Evolutionary conservation across 2,797 vertebrate species (phyloP).

Genomic region (Borostomias antarcticus): DNA sequence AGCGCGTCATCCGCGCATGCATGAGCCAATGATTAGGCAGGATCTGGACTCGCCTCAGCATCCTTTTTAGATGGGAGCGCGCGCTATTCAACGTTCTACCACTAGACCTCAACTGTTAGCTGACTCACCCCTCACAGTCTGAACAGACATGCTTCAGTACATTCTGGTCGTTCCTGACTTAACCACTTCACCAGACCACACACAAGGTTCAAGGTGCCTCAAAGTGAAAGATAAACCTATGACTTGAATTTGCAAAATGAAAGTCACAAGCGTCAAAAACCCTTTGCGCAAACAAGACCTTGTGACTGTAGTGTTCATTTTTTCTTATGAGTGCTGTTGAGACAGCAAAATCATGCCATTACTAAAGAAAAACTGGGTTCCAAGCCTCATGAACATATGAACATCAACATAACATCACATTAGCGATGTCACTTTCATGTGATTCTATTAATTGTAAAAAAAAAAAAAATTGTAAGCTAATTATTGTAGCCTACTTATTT

Average conservation of each 20-base stretch:
- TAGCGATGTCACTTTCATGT: no score
- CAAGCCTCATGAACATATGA: no score
- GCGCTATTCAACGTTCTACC: constrained; percentile 38
- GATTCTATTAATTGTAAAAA: no score
- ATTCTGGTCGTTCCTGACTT: not conserved
- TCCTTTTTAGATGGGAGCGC: constrained; percentile 24
- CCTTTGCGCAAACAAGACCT: no score
- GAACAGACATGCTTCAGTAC: not conserved
- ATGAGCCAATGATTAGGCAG: constrained; percentile 54
- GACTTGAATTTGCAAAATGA: constrained; percentile 6
- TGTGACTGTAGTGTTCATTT: no score
- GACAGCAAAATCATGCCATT: no score
- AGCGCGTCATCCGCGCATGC: constrained; percentile 38
- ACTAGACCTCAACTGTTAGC: no score
- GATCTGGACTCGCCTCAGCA: constrained; percentile 4
- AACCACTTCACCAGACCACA: not conserved
- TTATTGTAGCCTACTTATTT: no score
- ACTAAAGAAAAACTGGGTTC: no score
- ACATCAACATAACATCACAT: no score
- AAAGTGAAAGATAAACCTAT: not conserved
- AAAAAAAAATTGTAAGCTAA: no score
- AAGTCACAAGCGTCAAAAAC: constrained; percentile 1
- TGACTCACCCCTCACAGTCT: not conserved
- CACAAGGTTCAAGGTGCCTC: not conserved
- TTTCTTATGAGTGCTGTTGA: no score